Conservation (phyloP, 1,140 invertebrate species). For the Zaprionus capensis region DNA sequence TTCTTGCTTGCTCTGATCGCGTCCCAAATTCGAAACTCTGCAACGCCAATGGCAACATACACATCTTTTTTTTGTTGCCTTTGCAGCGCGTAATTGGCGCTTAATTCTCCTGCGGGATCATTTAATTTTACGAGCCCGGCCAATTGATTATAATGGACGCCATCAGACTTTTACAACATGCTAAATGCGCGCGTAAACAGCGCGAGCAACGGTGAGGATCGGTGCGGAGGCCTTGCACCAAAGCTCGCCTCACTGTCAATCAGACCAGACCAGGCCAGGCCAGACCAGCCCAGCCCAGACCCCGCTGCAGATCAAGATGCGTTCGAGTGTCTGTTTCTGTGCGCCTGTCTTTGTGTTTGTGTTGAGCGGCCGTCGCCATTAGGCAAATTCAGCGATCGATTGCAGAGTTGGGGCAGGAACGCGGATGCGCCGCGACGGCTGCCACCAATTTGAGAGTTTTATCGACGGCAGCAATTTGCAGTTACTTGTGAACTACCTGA, state of each 20-base stretch:
- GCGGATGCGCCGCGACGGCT: conserved; percentile 59
- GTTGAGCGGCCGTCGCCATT: conserved; percentile 81
- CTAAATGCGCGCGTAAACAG: conserved; percentile 83
- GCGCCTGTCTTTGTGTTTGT: conserved; percentile 32
- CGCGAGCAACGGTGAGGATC: conserved; percentile 40
- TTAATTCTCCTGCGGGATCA: conserved; percentile 84
- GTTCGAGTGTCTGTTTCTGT: conserved; percentile 8
- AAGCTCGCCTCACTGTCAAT: conserved; percentile 63
- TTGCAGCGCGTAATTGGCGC: conserved; percentile 78
- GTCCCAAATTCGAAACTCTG: conserved; percentile 71
- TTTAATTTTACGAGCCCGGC: conserved; percentile 84
- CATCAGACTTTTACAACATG: conserved; percentile 84
- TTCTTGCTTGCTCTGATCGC: conserved; percentile 43
- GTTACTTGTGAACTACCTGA: conserved; percentile 84
- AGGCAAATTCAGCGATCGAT: conserved; percentile 82
- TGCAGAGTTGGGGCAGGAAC: conserved; percentile 45
- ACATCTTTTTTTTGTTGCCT: conserved; percentile 25
- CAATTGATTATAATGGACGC: conserved; percentile 84
- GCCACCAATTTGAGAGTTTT: conserved; percentile 73
- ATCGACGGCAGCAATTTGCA: conserved; percentile 82
- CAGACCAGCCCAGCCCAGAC: conserved; percentile 13
- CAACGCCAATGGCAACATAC: conserved; percentile 65
- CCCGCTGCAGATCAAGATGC: conserved; percentile 58
- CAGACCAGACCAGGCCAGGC: conserved; percentile 23
- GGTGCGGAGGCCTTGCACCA: conserved; percentile 34